Evolutionary conservation across 1,140 invertebrate genomes (phyloP).

Genomic region (Drosophila ananassae): DNA sequence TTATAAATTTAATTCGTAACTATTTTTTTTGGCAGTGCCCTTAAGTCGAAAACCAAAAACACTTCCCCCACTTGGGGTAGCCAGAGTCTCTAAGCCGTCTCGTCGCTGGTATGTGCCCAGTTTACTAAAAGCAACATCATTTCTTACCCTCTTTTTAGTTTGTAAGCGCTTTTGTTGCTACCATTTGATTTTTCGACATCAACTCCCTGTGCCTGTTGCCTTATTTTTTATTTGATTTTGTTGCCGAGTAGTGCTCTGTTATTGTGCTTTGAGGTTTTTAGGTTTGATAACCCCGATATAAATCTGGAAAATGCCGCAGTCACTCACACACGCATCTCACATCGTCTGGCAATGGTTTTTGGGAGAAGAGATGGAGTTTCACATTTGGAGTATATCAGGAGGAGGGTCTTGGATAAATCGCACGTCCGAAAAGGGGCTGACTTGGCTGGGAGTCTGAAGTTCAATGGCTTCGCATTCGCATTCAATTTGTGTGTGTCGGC

Average conservation of each 20-base stretch:
- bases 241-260: conserved; percentile 23
- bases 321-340: conserved; percentile 48
- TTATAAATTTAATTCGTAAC: no score
- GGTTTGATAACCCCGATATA: conserved; percentile 70
- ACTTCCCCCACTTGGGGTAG: not conserved
- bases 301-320: conserved; percentile 71
- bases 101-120: conserved; percentile 47
- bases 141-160: conserved; percentile 21
- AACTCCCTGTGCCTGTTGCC: not conserved
- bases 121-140: conserved; percentile 34
- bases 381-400: conserved; percentile 1
- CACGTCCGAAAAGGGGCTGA: not conserved
- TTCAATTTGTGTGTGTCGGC: conserved; percentile 57
- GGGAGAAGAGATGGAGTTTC: not conserved
- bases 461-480: conserved; percentile 48
- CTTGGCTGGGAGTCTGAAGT: conserved; percentile 6
- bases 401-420: conserved; percentile 1
- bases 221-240: conserved; percentile 17
- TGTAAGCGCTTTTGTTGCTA: conserved; percentile 12
- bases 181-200: conserved; percentile 25
- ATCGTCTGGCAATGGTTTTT: conserved; percentile 9
- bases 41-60: not conserved
- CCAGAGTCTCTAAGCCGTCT: not conserved
- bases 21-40: not conserved
- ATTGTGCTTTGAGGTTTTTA: conserved; percentile 44